These are phyloP conservation scores for Genyomyrus donnyi DNA, from an alignment of 2,113 vertebrate genomes.

Conservation along the genomic window DNA sequence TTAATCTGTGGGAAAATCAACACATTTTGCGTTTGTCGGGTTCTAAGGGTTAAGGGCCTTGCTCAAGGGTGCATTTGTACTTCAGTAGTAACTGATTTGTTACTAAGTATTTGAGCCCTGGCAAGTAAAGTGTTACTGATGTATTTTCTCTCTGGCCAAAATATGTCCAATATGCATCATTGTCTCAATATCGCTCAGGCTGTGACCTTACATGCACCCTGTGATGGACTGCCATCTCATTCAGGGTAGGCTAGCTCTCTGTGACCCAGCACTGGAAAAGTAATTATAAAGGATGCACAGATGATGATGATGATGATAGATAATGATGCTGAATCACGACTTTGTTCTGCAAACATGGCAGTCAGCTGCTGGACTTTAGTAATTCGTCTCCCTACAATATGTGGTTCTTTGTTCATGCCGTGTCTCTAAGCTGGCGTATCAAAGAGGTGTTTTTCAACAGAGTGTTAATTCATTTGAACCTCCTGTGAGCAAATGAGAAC, in stretches of 20 bases:
- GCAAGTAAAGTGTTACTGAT: background rate
- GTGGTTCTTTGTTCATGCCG: background rate
- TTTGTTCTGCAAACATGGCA: background rate
- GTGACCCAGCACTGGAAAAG: background rate
- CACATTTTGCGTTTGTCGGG: no score
- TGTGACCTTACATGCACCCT: background rate
- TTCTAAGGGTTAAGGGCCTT: background rate
- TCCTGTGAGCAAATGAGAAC: background rate
- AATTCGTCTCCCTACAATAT: background rate
- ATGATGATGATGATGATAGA: background rate
- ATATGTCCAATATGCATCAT: background rate
- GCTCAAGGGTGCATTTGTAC: background rate
- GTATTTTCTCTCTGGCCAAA: background rate
- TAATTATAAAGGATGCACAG: background rate
- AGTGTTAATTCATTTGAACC: background rate
- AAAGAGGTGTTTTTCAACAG: background rate
- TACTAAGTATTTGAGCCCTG: background rate
- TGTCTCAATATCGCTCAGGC: background rate
- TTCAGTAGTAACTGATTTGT: background rate
- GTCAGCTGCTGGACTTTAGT: background rate
- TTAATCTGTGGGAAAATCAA: background rate
- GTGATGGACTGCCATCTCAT: background rate
- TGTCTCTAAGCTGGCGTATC: background rate
- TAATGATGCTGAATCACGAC: background rate
- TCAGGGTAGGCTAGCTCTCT: background rate